Base-by-base conservation (phyloP, 1,140 invertebrate species). In the Popillia japonica region DNA sequence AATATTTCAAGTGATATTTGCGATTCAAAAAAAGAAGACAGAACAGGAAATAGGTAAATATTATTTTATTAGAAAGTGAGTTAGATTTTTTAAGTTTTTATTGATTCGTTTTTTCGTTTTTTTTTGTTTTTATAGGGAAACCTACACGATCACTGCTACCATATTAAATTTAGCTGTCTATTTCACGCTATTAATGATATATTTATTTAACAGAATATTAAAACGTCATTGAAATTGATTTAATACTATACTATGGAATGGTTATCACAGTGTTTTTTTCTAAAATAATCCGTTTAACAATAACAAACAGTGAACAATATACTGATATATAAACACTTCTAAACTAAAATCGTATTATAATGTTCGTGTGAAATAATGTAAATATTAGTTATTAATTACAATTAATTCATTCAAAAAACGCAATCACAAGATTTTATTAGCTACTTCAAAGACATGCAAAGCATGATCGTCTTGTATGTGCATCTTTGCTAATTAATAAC, bases 161-260 rank as follows among this genome's bases (percentile, higher is more conserved):
- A 40, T 74, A 40, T 41, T 74, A 41, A 74, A 20, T 41, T 17
- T 74, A 41, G 72, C 72, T 41, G 72, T 74, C 14, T 74, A 74
- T 44, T 17, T 74, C 34, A 74, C 41, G 14, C n/a, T 74, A 41
- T 41, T 44, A 44, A 41, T 74, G 72, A 74, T 74, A 41, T 41
- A 74, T n/a, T 41, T 74, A n/a, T 44, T 74, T 74, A 74, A 74
- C 72, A 74, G 40, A 41, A 74, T 74, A 20, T 17, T 41, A n/a
- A 74, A 74, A 40, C 72, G 72, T 40, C 34, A 40, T 34, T 74
- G 41, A 74, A 7, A 23, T 23, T 34, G 27, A 34, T 34, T 34
- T 34, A 34, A 22, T 68, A 27, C 61, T n/a, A 68, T 68, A 68
- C 11, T 34, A 7, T 68, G 22, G 61, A 68, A 68, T 68, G 61